Evolutionary conservation across 2,888 invertebrate genomes (phyloP).

Genomic region (Deroplatys truncata): DNA sequence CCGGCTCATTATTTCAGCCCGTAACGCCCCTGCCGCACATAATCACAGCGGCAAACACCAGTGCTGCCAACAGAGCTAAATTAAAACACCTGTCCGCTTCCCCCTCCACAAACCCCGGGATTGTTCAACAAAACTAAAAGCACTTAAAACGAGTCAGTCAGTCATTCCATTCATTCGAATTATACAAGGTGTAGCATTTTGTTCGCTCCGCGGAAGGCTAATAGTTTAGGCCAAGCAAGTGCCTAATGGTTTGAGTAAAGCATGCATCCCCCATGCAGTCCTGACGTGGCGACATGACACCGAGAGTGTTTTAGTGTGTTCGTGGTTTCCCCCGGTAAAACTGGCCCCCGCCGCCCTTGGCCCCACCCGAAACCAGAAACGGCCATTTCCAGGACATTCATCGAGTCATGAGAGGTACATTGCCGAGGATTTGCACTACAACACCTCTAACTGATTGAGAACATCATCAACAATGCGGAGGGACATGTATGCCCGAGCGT

Average conservation of each 20-base stretch:
- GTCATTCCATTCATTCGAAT: not conserved
- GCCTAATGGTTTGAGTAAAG: not conserved
- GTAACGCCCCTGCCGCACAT: not conserved
- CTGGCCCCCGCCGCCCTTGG: not conserved
- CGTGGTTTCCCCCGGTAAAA: not conserved
- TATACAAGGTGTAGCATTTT: not conserved
- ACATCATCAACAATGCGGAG: not conserved
- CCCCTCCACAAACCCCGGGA: not conserved
- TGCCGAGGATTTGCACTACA: not conserved
- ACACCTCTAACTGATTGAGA: not conserved
- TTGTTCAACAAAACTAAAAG: not conserved
- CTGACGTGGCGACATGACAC: not conserved
- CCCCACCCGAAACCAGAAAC: not conserved
- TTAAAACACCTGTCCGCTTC: not conserved
- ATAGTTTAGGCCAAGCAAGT: not conserved
- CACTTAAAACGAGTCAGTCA: not conserved
- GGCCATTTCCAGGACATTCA: not conserved
- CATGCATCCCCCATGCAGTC: not conserved
- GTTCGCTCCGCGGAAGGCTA: not conserved
- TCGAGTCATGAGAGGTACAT: not conserved
- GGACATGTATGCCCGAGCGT: not conserved
- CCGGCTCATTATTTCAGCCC: not conserved
- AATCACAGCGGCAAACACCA: not conserved
- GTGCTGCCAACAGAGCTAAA: not conserved
- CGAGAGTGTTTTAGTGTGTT: not conserved